Percentiles rank a stretch among this genome's conserved stretches.
Evolutionary conservation across 2,888 invertebrate genomes (phyloP).

Genomic region (Apomyelois bistriatella): DNA sequence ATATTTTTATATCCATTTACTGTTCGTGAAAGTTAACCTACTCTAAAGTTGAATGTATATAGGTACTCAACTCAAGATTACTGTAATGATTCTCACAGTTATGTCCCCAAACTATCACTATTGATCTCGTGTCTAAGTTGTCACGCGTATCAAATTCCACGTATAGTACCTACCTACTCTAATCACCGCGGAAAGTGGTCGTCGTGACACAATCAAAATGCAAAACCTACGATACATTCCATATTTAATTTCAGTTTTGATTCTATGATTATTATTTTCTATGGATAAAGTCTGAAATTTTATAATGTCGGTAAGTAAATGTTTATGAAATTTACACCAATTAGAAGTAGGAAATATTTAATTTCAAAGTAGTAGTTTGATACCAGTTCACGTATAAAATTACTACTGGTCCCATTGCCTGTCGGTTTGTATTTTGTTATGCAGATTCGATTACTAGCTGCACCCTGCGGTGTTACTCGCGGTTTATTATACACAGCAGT

Average conservation of each 20-base stretch:
- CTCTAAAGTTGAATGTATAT: neutral
- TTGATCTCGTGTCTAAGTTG: constrained; percentile 28
- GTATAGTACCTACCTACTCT: constrained; percentile 17
- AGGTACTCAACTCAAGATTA: constrained; percentile 5
- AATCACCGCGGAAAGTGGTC: constrained; percentile 17
- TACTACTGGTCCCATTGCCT: neutral
- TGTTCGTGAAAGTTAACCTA: neutral
- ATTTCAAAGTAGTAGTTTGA: constrained; percentile 7
- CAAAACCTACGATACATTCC: constrained; percentile 3
- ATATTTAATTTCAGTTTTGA: neutral
- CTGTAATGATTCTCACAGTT: constrained; percentile 9
- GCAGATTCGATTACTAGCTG: too few relatives aligned
- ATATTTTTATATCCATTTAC: neutral
- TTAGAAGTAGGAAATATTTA: constrained; percentile 8
- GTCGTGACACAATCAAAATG: constrained; percentile 1
- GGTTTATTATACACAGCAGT: too few relatives aligned
- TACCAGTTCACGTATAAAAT: neutral
- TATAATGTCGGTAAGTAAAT: neutral
- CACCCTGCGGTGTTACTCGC: too few relatives aligned
- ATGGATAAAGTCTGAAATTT: neutral
- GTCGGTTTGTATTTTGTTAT: neutral
- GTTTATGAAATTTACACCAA: neutral
- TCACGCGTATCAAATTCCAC: constrained; percentile 33
- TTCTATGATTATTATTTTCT: neutral
- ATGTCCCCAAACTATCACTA: constrained; percentile 28